Conservation (phyloP, 2,888 invertebrate species). For the Drosophila vallismaia region DNA sequence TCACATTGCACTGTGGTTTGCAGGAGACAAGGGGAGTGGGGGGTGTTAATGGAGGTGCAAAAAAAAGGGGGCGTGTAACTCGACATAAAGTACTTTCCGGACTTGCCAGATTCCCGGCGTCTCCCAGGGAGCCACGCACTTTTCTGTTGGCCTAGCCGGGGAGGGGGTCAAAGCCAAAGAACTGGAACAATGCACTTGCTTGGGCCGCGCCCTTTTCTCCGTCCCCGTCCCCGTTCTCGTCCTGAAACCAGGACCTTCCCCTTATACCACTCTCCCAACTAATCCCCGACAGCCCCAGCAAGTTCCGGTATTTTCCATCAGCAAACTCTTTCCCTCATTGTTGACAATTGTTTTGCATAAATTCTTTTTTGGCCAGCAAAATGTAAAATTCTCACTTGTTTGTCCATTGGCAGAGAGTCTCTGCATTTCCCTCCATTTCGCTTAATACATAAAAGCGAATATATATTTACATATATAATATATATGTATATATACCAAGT, state of each 20-base stretch:
- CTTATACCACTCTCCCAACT: constrained; percentile 1
- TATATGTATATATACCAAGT: background rate
- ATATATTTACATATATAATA: background rate
- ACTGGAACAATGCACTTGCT: constrained; percentile 36
- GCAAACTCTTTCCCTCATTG: constrained; percentile 36
- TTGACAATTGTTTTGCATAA: constrained; percentile 65
- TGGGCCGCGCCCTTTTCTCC: constrained; percentile 3
- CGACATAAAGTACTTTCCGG: constrained; percentile 1
- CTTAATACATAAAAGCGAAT: constrained; percentile 1
- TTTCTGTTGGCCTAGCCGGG: constrained; percentile 2
- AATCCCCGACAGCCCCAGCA: constrained; percentile 23
- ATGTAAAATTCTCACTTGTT: constrained; percentile 62
- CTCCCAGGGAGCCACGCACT: constrained; percentile 20
- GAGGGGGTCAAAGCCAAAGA: constrained; percentile 21
- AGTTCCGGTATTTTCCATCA: constrained; percentile 3
- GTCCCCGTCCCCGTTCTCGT: no score
- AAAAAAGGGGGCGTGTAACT: background rate
- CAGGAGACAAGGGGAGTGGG: constrained; percentile 6
- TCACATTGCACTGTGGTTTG: constrained; percentile 52
- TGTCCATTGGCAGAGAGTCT: constrained; percentile 49
- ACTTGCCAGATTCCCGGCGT: background rate
- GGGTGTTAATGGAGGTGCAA: background rate
- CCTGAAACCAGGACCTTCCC: background rate
- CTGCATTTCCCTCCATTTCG: constrained; percentile 18
- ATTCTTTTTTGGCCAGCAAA: constrained; percentile 53